phyloP scores from a whole-genome alignment of 2,888 invertebrate species.

The Microchrysa polita region DNA sequence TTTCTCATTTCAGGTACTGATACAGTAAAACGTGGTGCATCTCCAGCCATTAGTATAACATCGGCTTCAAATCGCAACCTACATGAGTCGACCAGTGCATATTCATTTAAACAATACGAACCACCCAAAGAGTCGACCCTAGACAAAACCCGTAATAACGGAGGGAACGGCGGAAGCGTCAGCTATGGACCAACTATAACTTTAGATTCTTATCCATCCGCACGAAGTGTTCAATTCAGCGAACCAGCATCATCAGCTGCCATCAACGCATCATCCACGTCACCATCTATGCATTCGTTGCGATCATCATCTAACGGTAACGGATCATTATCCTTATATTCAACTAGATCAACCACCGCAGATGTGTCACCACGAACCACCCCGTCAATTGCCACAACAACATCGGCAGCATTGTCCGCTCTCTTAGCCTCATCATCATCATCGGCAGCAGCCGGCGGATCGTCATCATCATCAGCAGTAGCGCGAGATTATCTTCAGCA shows the following conservation, averaged over 20 bases:
- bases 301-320: constrained; percentile 57
- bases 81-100: constrained; percentile 62
- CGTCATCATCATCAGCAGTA: constrained; percentile 58
- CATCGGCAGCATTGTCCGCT: constrained; percentile 55
- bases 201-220: constrained; percentile 47
- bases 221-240: constrained; percentile 47
- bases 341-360: constrained; percentile 61
- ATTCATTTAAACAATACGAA: constrained; percentile 57
- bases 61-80: constrained; percentile 61
- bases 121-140: constrained; percentile 47
- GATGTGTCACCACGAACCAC: constrained; percentile 57
- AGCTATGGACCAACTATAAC: constrained; percentile 51
- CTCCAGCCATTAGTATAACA: constrained; percentile 56
- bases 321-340: constrained; percentile 58
- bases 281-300: constrained; percentile 48
- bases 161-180: constrained; percentile 1
- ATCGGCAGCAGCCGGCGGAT: constrained; percentile 56
- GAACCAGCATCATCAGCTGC: constrained; percentile 51
- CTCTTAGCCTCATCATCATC: constrained; percentile 59
- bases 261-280: constrained; percentile 47
- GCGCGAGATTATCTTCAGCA: constrained; percentile 44
- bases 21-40: constrained; percentile 64
- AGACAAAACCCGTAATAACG: constrained; percentile 47
- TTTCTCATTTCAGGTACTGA: constrained; percentile 60
- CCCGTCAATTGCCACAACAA: constrained; percentile 45